Evolutionary conservation across 37 sponge, comb jelly and placozoan genomes (phyloP).

Genomic region (Diacarnus erythraeanus): DNA sequence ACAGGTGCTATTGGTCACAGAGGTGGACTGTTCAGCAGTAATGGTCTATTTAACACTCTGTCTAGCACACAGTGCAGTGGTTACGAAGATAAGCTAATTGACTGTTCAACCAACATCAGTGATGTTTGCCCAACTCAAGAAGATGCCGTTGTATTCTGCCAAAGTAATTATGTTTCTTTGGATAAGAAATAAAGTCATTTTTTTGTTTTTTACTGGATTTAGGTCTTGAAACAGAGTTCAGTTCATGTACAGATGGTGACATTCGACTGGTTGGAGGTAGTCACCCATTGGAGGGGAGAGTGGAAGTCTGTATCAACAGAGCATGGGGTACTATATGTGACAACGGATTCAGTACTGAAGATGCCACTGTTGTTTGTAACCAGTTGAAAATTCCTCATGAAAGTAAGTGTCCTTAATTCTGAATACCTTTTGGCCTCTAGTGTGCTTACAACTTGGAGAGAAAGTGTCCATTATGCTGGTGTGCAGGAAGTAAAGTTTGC

Average conservation of each 20-base stretch:
- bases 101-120: neutral
- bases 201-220: neutral
- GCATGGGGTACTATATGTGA: slow-evolving; percentile 50
- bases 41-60: neutral
- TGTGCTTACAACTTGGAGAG: too few species aligned
- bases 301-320: slow-evolving; percentile 40
- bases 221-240: neutral
- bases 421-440: too few species aligned
- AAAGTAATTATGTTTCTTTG: neutral
- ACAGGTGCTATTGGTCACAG: neutral
- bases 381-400: neutral
- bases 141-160: neutral
- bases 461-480: too few species aligned
- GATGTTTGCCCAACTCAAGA: neutral
- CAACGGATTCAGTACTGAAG: slow-evolving; percentile 16
- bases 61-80: neutral
- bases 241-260: slow-evolving; percentile 26
- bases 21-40: neutral
- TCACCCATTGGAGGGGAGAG: slow-evolving; percentile 21
- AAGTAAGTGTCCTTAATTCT: neutral
- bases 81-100: neutral
- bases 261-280: slow-evolving; percentile 25
- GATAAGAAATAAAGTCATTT: neutral
- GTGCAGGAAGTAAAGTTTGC: too few species aligned
- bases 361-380: slow-evolving; percentile 49